These are phyloP conservation scores for Deilephila elpenor DNA, from an alignment of 2,888 invertebrate species.

Conservation along the genomic window DNA sequence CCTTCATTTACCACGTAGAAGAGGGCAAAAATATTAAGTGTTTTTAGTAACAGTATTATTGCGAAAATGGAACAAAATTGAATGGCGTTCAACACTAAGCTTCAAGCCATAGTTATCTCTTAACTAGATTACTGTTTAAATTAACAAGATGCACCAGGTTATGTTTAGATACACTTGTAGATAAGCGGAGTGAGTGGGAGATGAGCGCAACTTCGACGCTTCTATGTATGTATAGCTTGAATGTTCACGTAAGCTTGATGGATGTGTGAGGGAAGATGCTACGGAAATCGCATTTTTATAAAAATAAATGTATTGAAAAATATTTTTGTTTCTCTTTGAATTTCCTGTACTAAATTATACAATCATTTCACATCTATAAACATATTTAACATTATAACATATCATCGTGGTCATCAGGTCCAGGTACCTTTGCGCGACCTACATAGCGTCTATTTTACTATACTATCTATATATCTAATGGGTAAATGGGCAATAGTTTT, in stretches of 20 bases:
- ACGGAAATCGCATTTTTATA: slow-evolving; percentile 73
- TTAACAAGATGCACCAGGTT: neutral
- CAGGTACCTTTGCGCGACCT: too few relatives aligned
- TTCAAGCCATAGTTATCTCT: slow-evolving; percentile 1
- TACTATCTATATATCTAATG: too few relatives aligned
- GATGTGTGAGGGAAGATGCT: slow-evolving; percentile 53
- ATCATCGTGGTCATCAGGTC: too few relatives aligned
- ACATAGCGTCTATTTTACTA: too few relatives aligned
- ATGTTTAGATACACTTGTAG: slow-evolving; percentile 13
- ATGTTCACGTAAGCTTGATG: slow-evolving; percentile 44
- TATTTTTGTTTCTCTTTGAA: slow-evolving; percentile 42
- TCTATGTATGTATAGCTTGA: slow-evolving; percentile 30
- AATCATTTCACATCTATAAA: too few relatives aligned
- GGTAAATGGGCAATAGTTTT: too few relatives aligned
- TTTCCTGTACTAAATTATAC: too few relatives aligned
- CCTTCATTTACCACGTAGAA: too few relatives aligned
- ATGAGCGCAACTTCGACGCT: slow-evolving; percentile 23
- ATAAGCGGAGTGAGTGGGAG: neutral
- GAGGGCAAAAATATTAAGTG: too few relatives aligned
- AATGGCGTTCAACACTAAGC: slow-evolving; percentile 1
- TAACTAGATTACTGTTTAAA: neutral
- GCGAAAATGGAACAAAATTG: neutral
- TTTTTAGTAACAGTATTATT: too few relatives aligned
- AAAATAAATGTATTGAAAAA: slow-evolving; percentile 77
- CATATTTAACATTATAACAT: too few relatives aligned